Conservation (phyloP, 2,888 invertebrate genomes). For the Philopedon plagiatum region DNA sequence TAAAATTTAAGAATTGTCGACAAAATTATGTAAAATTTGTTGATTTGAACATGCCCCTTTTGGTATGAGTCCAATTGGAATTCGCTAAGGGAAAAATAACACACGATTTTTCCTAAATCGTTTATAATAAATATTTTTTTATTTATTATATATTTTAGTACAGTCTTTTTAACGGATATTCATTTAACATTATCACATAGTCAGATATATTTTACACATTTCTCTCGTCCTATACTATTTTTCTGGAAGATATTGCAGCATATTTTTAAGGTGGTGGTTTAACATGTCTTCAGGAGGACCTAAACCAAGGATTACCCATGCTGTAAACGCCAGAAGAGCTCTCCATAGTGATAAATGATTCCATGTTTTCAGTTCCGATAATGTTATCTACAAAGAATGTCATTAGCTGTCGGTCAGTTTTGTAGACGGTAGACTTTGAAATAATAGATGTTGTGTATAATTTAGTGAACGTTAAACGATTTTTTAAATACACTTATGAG, state of each 20-base stretch:
- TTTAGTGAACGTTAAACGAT: too few species aligned
- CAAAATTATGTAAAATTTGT: too few species aligned
- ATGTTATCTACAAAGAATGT: constrained; percentile 38
- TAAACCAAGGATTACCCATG: constrained; percentile 73
- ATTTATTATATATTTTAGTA: constrained; percentile 13
- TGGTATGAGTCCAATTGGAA: too few species aligned
- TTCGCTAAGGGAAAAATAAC: too few species aligned
- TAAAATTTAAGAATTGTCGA: too few species aligned
- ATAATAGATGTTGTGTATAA: too few species aligned
- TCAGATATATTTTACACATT: too few species aligned
- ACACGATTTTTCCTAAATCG: not conserved
- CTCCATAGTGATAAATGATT: constrained; percentile 76
- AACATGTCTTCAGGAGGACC: constrained; percentile 72
- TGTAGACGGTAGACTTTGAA: too few species aligned
- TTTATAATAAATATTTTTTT: constrained; percentile 20
- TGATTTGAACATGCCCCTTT: too few species aligned
- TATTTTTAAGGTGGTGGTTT: constrained; percentile 69
- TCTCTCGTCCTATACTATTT: constrained; percentile 50
- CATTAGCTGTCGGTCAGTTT: not conserved
- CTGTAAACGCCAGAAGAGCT: constrained; percentile 73
- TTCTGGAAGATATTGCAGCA: constrained; percentile 62
- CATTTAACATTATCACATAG: constrained; percentile 38
- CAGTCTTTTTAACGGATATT: constrained; percentile 38
- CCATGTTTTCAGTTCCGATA: constrained; percentile 72
- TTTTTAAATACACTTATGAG: too few species aligned